A percentile compares a stretch with the other conserved stretches of the same genome.
Evolutionary conservation across 2,113 vertebrate species (phyloP).

Genomic region (Thunnus thynnus): DNA sequence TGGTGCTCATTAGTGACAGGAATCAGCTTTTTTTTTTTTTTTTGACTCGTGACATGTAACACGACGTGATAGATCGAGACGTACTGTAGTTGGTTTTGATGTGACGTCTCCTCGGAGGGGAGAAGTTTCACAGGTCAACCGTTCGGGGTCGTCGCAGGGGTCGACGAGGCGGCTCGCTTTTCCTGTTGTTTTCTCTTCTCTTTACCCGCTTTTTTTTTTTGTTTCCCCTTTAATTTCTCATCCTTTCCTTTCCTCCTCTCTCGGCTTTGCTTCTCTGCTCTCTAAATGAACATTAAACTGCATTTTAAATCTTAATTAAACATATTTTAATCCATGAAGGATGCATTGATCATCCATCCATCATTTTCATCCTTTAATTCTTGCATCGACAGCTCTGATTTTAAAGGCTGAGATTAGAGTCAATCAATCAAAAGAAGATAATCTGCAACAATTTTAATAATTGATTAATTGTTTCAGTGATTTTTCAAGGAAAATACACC

Average conservation of each 20-base stretch:
- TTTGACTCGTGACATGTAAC: neutral
- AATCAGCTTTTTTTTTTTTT: neutral
- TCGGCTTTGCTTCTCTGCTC: neutral
- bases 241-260: neutral
- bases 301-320: no score
- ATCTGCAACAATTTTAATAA: no score
- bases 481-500: no score
- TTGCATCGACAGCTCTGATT: no score
- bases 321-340: neutral
- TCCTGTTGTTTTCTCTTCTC: no score
- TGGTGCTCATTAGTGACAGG: constrained; percentile 48
- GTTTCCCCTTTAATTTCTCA: neutral
- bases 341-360: no score
- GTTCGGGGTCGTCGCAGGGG: neutral
- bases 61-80: constrained; percentile 1
- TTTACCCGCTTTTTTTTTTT: no score
- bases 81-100: neutral
- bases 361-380: no score
- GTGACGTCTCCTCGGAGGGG: neutral
- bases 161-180: neutral
- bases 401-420: no score
- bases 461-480: no score
- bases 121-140: constrained; percentile 4
- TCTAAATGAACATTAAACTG: no score
- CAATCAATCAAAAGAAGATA: no score